phyloP scores from a whole-genome alignment of 1,140 invertebrate genomes.

The Mactra quadrangularis region DNA sequence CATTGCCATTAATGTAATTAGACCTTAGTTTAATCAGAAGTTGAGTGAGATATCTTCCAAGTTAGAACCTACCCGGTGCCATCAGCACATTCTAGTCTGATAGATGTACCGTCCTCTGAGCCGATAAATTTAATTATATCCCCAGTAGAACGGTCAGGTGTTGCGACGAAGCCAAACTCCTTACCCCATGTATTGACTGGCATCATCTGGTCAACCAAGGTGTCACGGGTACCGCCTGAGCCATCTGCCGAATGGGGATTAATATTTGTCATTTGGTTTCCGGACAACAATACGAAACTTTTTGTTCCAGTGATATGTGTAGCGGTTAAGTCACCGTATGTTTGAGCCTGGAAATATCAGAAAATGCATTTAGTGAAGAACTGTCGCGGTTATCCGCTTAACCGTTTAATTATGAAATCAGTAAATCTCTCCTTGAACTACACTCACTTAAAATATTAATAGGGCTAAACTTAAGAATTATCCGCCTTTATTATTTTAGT shows the following conservation, averaged over 20 bases:
- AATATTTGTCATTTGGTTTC: constrained; percentile 70
- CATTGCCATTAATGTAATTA: too few relatives aligned
- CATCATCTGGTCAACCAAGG: constrained; percentile 34
- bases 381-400: too few relatives aligned
- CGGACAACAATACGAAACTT: constrained; percentile 70
- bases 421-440: too few relatives aligned
- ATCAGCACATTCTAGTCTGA: constrained; percentile 40
- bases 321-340: constrained; percentile 73
- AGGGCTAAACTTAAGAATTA: too few relatives aligned
- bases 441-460: too few relatives aligned
- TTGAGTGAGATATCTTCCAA: too few relatives aligned
- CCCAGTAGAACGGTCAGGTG: constrained; percentile 67
- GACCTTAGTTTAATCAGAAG: too few relatives aligned
- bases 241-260: background rate
- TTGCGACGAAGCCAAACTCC: constrained; percentile 68
- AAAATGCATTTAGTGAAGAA: background rate
- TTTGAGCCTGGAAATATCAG: constrained; percentile 18
- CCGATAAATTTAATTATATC: constrained; percentile 72
- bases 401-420: too few relatives aligned
- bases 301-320: constrained; percentile 69
- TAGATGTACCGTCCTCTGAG: constrained; percentile 63
- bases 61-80: constrained; percentile 6
- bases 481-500: too few relatives aligned
- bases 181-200: constrained; percentile 76
- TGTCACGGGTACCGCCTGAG: background rate